Conservation (phyloP, 1,140 invertebrate genomes). For the Atta texana region DNA sequence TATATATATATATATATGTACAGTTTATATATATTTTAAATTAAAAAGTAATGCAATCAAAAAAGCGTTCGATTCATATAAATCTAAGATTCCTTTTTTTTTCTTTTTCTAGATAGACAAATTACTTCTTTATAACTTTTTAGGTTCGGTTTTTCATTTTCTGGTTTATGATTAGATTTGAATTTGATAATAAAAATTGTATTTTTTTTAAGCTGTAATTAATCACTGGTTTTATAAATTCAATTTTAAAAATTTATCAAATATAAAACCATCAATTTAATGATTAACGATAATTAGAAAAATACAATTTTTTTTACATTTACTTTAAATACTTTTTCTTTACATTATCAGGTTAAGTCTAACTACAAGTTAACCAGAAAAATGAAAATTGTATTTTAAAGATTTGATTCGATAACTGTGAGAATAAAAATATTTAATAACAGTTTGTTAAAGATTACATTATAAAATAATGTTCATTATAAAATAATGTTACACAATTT, state of each 20-base stretch:
- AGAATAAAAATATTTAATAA: not conserved
- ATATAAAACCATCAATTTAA: too few relatives aligned
- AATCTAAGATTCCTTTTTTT: not conserved
- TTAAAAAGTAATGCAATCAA: constrained; percentile 85
- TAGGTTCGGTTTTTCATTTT: too few relatives aligned
- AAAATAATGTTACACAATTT: not conserved
- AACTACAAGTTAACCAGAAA: too few relatives aligned
- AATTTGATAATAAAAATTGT: too few relatives aligned
- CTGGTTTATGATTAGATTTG: too few relatives aligned
- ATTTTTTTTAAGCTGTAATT: too few relatives aligned
- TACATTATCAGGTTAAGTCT: too few relatives aligned
- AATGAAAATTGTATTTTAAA: not conserved
- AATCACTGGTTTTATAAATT: too few relatives aligned
- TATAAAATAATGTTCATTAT: not conserved
- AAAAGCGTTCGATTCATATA: constrained; percentile 37
- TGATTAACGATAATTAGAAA: too few relatives aligned
- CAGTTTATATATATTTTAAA: constrained; percentile 87
- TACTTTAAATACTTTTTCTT: too few relatives aligned
- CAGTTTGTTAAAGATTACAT: not conserved
- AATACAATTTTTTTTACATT: too few relatives aligned
- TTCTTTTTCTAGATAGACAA: not conserved
- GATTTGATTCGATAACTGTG: not conserved
- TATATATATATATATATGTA: constrained; percentile 86
- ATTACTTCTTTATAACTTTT: not conserved
- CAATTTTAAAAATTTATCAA: too few relatives aligned